Evolutionary conservation across 2,797 vertebrate genomes (phyloP), one percentile per base, ranked within the genome.

Genomic region (Sebastes matsubarae): DNA sequence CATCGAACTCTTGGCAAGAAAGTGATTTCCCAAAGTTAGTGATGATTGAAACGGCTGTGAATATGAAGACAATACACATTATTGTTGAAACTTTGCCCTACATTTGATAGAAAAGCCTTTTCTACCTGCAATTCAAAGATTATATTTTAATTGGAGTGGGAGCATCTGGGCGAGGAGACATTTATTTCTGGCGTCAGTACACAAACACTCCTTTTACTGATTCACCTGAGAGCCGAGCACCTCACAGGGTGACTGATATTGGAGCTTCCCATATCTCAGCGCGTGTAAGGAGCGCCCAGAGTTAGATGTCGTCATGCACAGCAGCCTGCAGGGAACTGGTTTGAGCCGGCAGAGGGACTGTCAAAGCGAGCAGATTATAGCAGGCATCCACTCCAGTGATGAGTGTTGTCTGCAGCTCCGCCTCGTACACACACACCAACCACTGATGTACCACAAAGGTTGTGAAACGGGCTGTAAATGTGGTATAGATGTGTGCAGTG

Each of bases 291-390:
- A 81, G 73, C 66, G 68, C 86, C 78, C 79, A 66, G 72, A 83
- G 79, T 92, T 85, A 83, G 88, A 88, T 91, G 89, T 79, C 89
- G 79, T 93, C 93, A 93, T 90, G 74, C 83, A 84, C 65, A 87
- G 69, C 93, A 84, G 69, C 79, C 82, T 25, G 22, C 89, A 72
- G 66, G 34, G 71, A 95, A 95, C 95, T 70, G 92, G 95, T 95
- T 94, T 92, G 89, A 94, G 73, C 95, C 80, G 72, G 94, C 30
- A 73, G 59, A 70, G 74, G 52, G 79, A 84, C 88, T 87, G 77
- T 88, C 89, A 87, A 65, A 85, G 89, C 81, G 65, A 89, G 87
- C 83, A 93, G 95, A 95, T 95, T 94, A 42, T 42, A 95, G 60
- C 83, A 89, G 87, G 34, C 90, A 82, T 78, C 86, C 83, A 76